Conservation (phyloP, 2,888 invertebrate species). For the Volucella bombylans region DNA sequence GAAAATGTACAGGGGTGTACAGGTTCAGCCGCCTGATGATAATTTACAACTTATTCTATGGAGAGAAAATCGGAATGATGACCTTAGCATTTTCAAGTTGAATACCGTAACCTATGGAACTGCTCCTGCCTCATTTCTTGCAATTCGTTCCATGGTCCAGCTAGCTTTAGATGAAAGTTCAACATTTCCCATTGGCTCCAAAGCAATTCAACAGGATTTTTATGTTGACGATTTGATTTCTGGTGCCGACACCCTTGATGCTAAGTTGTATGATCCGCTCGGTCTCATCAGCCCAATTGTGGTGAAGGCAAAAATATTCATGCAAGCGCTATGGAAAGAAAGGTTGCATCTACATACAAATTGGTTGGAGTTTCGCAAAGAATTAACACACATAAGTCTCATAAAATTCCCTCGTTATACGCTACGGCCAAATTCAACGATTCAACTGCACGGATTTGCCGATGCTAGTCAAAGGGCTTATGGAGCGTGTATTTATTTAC, state of each 20-base stretch:
- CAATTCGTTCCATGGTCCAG: neutral
- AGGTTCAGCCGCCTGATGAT: slow-evolving; percentile 10
- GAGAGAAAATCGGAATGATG: slow-evolving; percentile 4
- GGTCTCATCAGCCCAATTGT: slow-evolving; percentile 1
- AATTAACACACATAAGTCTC: neutral
- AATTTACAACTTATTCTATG: slow-evolving; percentile 9
- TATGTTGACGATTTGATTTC: slow-evolving; percentile 12
- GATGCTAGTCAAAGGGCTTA: neutral
- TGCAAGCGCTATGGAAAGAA: too few species aligned
- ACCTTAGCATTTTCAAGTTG: slow-evolving; percentile 2
- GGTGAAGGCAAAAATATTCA: neutral
- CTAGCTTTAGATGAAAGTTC: slow-evolving; percentile 7
- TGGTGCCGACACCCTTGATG: slow-evolving; percentile 9
- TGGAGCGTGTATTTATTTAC: neutral
- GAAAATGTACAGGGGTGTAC: slow-evolving; percentile 12
- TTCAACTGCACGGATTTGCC: neutral
- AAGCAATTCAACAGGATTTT: slow-evolving; percentile 13
- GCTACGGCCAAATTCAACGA: neutral
- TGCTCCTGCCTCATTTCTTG: too few species aligned
- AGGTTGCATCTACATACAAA: neutral
- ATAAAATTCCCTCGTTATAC: neutral
- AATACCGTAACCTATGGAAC: too few species aligned
- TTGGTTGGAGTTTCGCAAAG: slow-evolving; percentile 1
- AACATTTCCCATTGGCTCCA: neutral
- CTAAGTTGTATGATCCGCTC: slow-evolving; percentile 2